Evolutionary conservation across 2,113 vertebrate species (phyloP), one percentile per base, ranked within the genome.

Genomic region (Oenanthe oenanthe): DNA sequence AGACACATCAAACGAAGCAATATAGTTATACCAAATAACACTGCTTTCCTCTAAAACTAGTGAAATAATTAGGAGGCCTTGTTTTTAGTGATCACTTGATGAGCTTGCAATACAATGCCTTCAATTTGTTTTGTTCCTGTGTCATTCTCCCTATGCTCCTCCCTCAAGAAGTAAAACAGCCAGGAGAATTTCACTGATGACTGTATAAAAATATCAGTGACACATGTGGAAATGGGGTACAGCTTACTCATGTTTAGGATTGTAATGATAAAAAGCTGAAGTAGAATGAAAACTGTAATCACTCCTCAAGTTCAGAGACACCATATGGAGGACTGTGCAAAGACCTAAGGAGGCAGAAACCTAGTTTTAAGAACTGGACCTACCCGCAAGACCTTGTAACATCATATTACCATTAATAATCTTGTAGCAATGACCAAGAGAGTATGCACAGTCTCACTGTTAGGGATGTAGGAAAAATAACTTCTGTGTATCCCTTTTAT

Each of bases 371-470:
- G 26, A 83, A 40, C 31, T 36, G 29, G 6, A 56, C 9, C 22
- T 60, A 67, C 4, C 26, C 67, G 24, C 25, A 75, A 75, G 31
- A 48, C 21, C 47, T 42, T 48, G 12, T 36, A 91, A 40, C 7
- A 68, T 6, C 17, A 43, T 12, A 47, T 32, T 79, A 60, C 13
- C 1, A 3, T 13, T 85, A 54, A 45, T 25, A 58, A 67, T 32
- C 36, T 51, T 48, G 50, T 9, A 72, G 20, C 34, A 36, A 36
- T 36, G 34, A 36, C 34, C 34, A 36, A 79, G 17, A 56, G 60
- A 54, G 4, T 2, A 1, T 3, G 3, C 43, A 62, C 29, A 72
- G 32, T 79, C 20, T 40, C 3, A 0, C 3, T 29, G 10, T 19
- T 63, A 60, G 17, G 14, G 7, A 79, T 34, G 12, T 17, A 48